phyloP scores from a whole-genome alignment of 2,113 vertebrate genomes.

The Turdus rufiventris region DNA sequence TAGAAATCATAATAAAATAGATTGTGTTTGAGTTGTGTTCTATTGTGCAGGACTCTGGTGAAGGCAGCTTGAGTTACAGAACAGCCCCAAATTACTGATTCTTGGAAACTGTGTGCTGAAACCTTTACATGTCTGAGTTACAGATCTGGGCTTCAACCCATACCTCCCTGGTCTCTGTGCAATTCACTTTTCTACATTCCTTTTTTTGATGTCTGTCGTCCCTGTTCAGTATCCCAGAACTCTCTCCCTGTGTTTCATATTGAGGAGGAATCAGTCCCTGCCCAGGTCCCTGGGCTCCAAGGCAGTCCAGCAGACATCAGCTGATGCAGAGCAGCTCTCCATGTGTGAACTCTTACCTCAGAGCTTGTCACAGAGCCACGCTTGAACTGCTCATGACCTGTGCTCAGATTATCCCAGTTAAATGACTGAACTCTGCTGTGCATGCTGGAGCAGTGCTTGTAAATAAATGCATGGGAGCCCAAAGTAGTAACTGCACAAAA shows the following conservation, averaged over 20 bases:
- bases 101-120: background rate
- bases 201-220: background rate
- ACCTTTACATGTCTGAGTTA: background rate
- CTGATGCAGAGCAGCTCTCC: background rate
- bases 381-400: background rate
- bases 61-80: background rate
- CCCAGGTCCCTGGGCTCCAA: background rate
- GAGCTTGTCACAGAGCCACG: background rate
- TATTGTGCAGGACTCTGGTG: background rate
- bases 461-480: background rate
- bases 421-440: background rate
- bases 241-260: background rate
- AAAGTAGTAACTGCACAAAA: background rate
- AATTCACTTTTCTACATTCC: background rate
- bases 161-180: background rate
- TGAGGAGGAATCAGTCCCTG: background rate
- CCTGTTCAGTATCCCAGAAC: background rate
- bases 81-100: background rate
- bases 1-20: background rate
- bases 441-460: background rate
- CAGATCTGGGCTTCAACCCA: background rate
- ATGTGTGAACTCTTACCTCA: background rate
- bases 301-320: background rate
- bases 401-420: background rate
- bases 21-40: background rate